phyloP scores from a whole-genome alignment of 30 jellyfish, hydroid and myxozoan genomes.

The Clytia hemisphaerica region DNA sequence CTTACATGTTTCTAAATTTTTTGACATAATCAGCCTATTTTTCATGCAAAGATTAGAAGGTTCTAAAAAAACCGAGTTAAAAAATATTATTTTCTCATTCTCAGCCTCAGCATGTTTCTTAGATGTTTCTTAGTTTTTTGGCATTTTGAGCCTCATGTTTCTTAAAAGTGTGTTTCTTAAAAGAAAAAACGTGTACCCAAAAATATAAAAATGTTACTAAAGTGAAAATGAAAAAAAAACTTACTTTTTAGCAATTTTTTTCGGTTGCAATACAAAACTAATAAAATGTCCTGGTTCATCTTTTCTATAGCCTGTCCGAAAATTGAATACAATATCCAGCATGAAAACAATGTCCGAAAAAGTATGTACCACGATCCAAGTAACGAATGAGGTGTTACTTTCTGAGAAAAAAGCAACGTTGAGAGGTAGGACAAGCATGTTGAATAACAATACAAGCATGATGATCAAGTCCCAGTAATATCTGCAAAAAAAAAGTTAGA shows the following conservation, averaged over 20 bases:
- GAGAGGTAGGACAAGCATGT: conserved; percentile 78
- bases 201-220: too few species aligned
- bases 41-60: too few species aligned
- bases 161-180: too few species aligned
- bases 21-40: too few species aligned
- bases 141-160: too few species aligned
- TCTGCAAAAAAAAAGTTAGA: conserved; percentile 32
- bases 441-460: conserved; percentile 51
- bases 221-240: background rate
- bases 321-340: conserved; percentile 70
- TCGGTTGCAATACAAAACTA: conserved; percentile 55
- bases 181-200: too few species aligned
- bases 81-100: too few species aligned
- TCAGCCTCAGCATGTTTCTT: too few species aligned
- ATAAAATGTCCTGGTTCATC: conserved; percentile 36
- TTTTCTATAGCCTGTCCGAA: conserved; percentile 84
- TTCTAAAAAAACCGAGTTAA: too few species aligned
- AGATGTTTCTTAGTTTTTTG: too few species aligned
- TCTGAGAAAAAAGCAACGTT: conserved; percentile 68
- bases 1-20: too few species aligned
- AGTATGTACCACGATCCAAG: conserved; percentile 44
- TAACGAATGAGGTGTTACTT: conserved; percentile 18
- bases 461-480: conserved; percentile 84
- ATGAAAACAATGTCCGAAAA: conserved; percentile 63
- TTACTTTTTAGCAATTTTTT: conserved; percentile 74